Evolutionary conservation across 2,797 vertebrate species (phyloP), one percentile per base, ranked within the genome.

Genomic region (Myioborus melanocephalus): DNA sequence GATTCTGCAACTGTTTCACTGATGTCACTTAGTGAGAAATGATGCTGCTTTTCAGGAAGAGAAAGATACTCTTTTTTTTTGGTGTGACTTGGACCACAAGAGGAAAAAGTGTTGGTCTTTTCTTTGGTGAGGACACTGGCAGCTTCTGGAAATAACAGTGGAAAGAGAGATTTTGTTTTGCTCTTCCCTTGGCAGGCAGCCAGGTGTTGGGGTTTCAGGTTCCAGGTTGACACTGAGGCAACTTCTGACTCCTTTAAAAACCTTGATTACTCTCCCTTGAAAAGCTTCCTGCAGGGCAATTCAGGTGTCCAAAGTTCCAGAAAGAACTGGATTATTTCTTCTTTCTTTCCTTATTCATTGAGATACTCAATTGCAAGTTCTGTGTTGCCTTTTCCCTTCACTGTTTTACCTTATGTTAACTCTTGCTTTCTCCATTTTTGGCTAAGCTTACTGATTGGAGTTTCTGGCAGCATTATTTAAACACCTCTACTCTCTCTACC

Each of bases 151-250:
- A 94, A 70, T 87, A 64, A 26, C 26, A 5, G 5, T 66, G 66
- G 87, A 78, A 73, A 90, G 81, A 50, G 92, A 50, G 30, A 68
- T 8, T 93, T 87, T 90, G 56, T 82, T 95, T 77, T 89, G 71
- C 46, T 89, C 64, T 79, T 87, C 24, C 2, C 64, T 49, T 92
- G 90, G 73, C 75, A 32, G 32, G 22, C 41, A 78, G 84, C 56
- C 83, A 77, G 2, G 61, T 41, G 39, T 41, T 41, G 37, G 37
- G 46, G 63, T 84, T 89, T 89, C 47, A 60, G 39, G 12, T 78
- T 93, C 89, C 52, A 61, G 49, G 35, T 46, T 89, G 73, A 72
- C 65, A 14, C 59, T 47, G 76, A 87, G 49, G 32, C 4, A 8
- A 68, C 49, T 52, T 94, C 55, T 0, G 5, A 43, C 57, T 91